Percentiles rank a stretch among this genome's conserved stretches.
Evolutionary conservation across 2,797 vertebrate species (phyloP).

Genomic region (Oreochromis mossambicus): DNA sequence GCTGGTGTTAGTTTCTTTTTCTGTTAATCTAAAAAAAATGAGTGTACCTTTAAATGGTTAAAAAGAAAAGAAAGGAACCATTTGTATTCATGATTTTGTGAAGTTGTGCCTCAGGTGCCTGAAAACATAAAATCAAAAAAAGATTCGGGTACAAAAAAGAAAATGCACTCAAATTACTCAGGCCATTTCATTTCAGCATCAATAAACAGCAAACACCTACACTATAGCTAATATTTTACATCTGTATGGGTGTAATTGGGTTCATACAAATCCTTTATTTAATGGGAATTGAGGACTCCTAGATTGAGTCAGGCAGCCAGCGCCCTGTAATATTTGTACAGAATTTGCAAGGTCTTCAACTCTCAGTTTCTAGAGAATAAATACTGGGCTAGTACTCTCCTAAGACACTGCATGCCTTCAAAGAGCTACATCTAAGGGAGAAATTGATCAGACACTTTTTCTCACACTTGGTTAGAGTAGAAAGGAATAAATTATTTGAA

Average conservation of each 20-base stretch:
- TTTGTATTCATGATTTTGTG: not conserved
- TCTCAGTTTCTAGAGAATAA: slow-evolving; percentile 43
- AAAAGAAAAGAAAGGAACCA: not conserved
- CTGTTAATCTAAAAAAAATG: not conserved
- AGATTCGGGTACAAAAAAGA: not conserved
- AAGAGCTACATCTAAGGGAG: slow-evolving; percentile 67
- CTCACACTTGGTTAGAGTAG: slow-evolving; percentile 60
- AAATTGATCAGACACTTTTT: slow-evolving; percentile 74
- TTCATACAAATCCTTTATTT: slow-evolving; percentile 9
- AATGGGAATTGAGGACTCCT: slow-evolving; percentile 15
- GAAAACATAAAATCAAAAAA: not conserved
- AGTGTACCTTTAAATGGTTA: not conserved
- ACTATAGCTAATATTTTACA: slow-evolving; percentile 6
- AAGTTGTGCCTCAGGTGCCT: not conserved
- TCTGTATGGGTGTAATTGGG: slow-evolving; percentile 14
- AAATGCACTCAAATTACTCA: not conserved
- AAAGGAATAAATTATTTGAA: slow-evolving; percentile 71
- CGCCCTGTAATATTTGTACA: slow-evolving; percentile 40
- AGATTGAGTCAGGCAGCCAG: slow-evolving; percentile 19
- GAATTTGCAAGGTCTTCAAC: slow-evolving; percentile 42
- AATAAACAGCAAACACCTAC: not conserved
- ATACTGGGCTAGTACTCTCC: slow-evolving; percentile 45
- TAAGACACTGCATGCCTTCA: slow-evolving; percentile 61
- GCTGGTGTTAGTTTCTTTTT: not conserved
- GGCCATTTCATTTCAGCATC: not conserved